These are phyloP conservation scores for Harpegnathos saltator DNA, from an alignment of 1,140 invertebrate genomes.

Conservation along the genomic window DNA sequence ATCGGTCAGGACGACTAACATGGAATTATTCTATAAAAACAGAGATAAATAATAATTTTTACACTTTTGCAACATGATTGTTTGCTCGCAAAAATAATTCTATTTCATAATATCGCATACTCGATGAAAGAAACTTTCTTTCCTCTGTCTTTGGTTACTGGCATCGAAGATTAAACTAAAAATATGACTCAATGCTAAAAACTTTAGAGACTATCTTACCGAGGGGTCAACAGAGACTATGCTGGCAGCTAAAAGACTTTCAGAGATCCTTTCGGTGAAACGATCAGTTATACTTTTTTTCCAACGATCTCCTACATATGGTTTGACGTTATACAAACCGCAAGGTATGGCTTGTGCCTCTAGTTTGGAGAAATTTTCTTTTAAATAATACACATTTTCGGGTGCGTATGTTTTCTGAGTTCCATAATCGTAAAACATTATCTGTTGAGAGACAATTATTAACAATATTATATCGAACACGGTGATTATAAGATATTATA, in stretches of 20 bases:
- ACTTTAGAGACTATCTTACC: slow-evolving; percentile 61
- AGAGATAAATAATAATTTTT: slow-evolving; percentile 61
- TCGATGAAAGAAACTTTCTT: background rate
- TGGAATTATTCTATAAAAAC: slow-evolving; percentile 77
- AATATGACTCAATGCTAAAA: background rate
- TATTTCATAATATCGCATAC: background rate
- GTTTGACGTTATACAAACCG: slow-evolving; percentile 77
- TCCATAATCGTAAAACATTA: slow-evolving; percentile 83
- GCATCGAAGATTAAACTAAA: no score
- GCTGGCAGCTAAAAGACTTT: slow-evolving; percentile 67
- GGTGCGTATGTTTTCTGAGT: slow-evolving; percentile 77
- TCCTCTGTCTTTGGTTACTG: no score
- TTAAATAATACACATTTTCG: slow-evolving; percentile 76
- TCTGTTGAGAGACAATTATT: slow-evolving; percentile 70
- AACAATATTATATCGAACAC: slow-evolving; percentile 17
- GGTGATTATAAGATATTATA: background rate
- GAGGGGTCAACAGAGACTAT: slow-evolving; percentile 62
- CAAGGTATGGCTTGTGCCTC: slow-evolving; percentile 83
- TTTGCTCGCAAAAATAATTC: no score
- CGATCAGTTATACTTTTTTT: slow-evolving; percentile 35
- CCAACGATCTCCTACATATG: slow-evolving; percentile 72
- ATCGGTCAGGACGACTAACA: slow-evolving; percentile 77
- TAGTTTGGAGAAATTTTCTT: slow-evolving; percentile 76
- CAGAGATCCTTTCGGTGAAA: slow-evolving; percentile 65
- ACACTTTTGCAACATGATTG: slow-evolving; percentile 8